Percentiles rank a stretch among this genome's conserved stretches.
Conservation (phyloP, 2,888 invertebrate species). For the Troides helena region DNA sequence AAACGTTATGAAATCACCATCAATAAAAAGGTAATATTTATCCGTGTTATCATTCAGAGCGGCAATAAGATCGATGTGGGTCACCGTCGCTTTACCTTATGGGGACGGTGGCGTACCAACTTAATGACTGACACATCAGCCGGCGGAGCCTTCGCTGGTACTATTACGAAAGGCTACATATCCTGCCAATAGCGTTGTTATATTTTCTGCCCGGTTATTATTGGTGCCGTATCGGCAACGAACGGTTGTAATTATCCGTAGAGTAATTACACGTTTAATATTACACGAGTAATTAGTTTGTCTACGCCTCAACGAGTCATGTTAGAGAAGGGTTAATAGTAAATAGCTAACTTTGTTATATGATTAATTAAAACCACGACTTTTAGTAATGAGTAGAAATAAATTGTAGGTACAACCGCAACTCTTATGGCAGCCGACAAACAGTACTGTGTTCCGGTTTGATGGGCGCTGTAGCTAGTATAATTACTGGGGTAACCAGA, state of each 20-base stretch:
- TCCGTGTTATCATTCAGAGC: constrained; percentile 26
- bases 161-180: constrained; percentile 16
- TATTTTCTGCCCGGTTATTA: constrained; percentile 7
- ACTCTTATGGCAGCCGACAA: too few species aligned
- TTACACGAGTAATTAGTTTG: constrained; percentile 11
- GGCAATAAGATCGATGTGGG: constrained; percentile 40
- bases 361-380: too few species aligned
- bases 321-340: not conserved
- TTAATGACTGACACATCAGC: constrained; percentile 24
- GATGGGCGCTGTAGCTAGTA: too few species aligned
- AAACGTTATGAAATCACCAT: constrained; percentile 1
- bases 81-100: constrained; percentile 37
- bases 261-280: constrained; percentile 12
- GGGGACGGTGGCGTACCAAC: constrained; percentile 29
- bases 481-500: too few species aligned
- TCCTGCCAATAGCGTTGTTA: constrained; percentile 8
- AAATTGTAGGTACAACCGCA: too few species aligned
- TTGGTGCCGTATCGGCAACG: not conserved
- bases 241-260: constrained; percentile 6
- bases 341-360: not conserved
- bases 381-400: too few species aligned
- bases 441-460: too few species aligned
- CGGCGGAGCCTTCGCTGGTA: constrained; percentile 12
- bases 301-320: not conserved
- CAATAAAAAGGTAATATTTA: constrained; percentile 13